Conservation (phyloP, 2,888 invertebrate species). For the Crossocerus cetratus region DNA sequence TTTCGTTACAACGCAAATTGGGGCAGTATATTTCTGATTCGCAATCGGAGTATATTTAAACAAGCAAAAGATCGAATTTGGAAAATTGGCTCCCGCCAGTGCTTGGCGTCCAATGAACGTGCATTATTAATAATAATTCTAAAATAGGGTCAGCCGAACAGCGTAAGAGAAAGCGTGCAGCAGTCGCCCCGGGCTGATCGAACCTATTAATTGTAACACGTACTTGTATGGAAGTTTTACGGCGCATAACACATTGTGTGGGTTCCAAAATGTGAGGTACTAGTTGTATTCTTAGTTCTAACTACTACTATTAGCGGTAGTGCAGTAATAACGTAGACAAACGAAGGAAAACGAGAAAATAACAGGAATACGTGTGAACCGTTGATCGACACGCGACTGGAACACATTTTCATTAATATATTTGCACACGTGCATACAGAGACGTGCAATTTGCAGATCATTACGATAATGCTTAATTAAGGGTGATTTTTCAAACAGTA, state of each 20-base stretch:
- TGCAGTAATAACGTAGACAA: conserved; percentile 54
- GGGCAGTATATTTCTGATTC: not conserved
- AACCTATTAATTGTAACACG: conserved; percentile 37
- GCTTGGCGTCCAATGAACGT: conserved; percentile 62
- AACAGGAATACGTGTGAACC: conserved; percentile 39
- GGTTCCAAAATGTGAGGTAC: conserved; percentile 54
- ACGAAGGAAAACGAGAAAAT: conserved; percentile 32
- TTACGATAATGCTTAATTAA: conserved; percentile 58
- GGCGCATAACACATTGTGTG: conserved; percentile 54
- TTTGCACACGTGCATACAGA: conserved; percentile 22
- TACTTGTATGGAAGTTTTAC: conserved; percentile 49
- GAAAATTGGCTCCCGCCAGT: conserved; percentile 48
- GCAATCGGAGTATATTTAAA: conserved; percentile 35
- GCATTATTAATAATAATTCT: conserved; percentile 62
- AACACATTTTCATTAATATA: conserved; percentile 25
- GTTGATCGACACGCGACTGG: conserved; percentile 34
- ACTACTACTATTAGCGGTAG: conserved; percentile 59
- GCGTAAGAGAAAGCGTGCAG: conserved; percentile 27
- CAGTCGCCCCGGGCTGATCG: conserved; percentile 14
- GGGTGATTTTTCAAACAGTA: conserved; percentile 52
- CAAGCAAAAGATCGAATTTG: conserved; percentile 9
- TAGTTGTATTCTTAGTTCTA: conserved; percentile 59
- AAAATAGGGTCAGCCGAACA: conserved; percentile 35
- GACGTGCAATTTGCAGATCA: conserved; percentile 37
- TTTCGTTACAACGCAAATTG: not conserved